These are phyloP conservation scores for Seira sanloemensis DNA, from an alignment of 2,888 invertebrate species.

Conservation along the genomic window DNA sequence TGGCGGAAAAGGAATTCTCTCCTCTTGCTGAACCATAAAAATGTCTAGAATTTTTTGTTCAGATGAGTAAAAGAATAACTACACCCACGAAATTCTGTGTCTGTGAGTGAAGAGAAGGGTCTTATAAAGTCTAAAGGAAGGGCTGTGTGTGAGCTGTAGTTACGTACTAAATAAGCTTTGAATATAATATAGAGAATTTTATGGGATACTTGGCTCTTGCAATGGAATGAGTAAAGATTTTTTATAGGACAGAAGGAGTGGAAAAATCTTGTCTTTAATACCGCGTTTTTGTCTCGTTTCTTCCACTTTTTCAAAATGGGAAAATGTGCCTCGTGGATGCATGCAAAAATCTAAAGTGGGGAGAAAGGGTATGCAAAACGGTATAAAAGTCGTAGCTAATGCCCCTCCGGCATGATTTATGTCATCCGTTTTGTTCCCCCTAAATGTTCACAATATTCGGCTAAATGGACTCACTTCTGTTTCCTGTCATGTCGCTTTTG, in stretches of 20 bases:
- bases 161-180: neutral
- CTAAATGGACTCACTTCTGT: constrained; percentile 65
- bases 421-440: constrained; percentile 67
- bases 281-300: neutral
- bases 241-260: neutral
- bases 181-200: neutral
- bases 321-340: neutral
- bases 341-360: neutral
- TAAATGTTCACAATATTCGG: constrained; percentile 67
- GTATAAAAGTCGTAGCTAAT: constrained; percentile 49
- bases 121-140: neutral
- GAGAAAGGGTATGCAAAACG: constrained; percentile 40
- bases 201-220: neutral
- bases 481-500: constrained; percentile 47
- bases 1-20: neutral
- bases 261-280: neutral
- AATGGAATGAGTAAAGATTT: neutral
- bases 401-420: constrained; percentile 63
- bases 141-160: neutral
- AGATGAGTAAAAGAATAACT: neutral
- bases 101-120: too few relatives aligned
- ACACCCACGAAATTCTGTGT: neutral
- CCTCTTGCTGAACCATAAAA: neutral
- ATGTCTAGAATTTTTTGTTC: neutral
- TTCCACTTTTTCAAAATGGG: too few relatives aligned